A percentile compares a stretch with the other conserved stretches of the same genome.
These are phyloP conservation scores for Trematocara nigrifrons DNA, from an alignment of 2,113 vertebrate species.

Conservation along the genomic window DNA sequence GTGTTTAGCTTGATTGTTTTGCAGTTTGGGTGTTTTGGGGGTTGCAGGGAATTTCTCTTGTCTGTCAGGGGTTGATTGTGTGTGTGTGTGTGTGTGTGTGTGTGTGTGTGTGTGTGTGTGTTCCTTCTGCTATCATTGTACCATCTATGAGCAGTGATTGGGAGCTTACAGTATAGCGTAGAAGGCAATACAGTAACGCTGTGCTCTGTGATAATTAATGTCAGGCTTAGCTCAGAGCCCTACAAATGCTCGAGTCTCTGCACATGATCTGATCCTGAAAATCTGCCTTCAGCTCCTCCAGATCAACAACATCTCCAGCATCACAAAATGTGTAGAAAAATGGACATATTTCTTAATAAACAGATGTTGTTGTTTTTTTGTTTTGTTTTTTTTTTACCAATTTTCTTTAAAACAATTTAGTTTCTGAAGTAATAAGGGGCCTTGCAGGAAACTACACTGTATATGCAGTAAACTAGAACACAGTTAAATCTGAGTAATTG, in stretches of 20 bases:
- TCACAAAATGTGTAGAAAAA: not conserved
- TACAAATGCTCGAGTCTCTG: not conserved
- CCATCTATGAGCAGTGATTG: constrained; percentile 7
- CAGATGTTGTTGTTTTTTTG: not conserved
- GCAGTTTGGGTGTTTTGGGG: constrained; percentile 27
- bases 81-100: not conserved
- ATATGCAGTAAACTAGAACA: not conserved
- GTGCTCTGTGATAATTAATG: not conserved
- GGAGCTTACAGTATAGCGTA: constrained; percentile 1
- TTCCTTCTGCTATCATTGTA: not conserved
- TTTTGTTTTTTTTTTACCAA: not conserved
- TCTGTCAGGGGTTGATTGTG: not conserved
- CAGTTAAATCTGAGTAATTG: not conserved
- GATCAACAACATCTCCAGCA: not conserved
- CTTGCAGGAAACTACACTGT: not conserved
- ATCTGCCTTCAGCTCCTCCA: not conserved
- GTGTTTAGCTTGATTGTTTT: constrained; percentile 56
- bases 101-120: not conserved
- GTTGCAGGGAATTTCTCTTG: constrained; percentile 21
- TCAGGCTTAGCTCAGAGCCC: not conserved
- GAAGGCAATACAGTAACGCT: not conserved
- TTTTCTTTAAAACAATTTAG: not conserved
- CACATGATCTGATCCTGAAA: not conserved
- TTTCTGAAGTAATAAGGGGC: not conserved
- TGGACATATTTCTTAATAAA: not conserved